These are phyloP conservation scores for Rhynchophorus ferrugineus DNA, from an alignment of 1,140 invertebrate genomes.

Conservation along the genomic window DNA sequence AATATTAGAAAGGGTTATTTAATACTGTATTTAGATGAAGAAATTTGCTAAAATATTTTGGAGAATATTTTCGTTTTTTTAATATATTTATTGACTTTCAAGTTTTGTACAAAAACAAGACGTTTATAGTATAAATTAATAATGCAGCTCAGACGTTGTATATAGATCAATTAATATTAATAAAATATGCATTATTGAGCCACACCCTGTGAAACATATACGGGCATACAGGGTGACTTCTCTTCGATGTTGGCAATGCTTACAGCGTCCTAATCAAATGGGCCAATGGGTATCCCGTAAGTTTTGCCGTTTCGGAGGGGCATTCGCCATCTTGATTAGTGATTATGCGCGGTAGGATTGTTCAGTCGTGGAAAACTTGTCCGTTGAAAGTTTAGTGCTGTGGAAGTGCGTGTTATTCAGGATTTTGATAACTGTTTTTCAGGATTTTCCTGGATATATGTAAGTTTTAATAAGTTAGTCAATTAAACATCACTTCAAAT, in stretches of 20 bases:
- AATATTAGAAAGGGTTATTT: no score
- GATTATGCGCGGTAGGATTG: constrained; percentile 19
- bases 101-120: no score
- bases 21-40: no score
- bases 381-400: constrained; percentile 15
- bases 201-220: constrained; percentile 12
- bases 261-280: constrained; percentile 17
- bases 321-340: constrained; percentile 22
- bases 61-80: no score
- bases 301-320: constrained; percentile 14
- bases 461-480: constrained; percentile 15
- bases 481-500: constrained; percentile 15
- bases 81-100: no score
- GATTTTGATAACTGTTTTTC: constrained; percentile 12
- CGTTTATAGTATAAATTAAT: no score
- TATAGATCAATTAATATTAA: constrained; percentile 2
- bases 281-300: constrained; percentile 11
- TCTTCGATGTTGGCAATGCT: constrained; percentile 17
- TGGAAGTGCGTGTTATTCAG: constrained; percentile 9
- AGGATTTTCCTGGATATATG: constrained; percentile 10
- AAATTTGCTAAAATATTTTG: no score
- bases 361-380: constrained; percentile 21
- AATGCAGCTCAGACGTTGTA: no score
- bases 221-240: constrained; percentile 11
- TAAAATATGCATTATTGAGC: constrained; percentile 5